Evolutionary conservation across 2,797 vertebrate genomes (phyloP), one percentile per base, ranked within the genome.

Genomic region (Momotus momota): DNA sequence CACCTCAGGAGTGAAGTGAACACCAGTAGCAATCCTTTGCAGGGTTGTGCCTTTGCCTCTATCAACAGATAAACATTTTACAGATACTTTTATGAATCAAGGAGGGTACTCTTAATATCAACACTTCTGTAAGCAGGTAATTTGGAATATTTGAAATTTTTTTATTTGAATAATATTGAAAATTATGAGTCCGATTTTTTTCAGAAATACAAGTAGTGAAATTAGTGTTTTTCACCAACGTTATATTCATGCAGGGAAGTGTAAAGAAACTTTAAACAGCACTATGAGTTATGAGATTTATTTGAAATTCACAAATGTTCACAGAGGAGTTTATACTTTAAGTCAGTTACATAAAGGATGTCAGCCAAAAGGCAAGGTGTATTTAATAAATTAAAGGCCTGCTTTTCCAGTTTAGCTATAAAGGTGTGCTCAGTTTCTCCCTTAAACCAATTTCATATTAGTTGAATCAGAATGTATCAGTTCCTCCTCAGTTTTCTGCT

Each of bases 371-470:
- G 52, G 15, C 31, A 71, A 83, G 25, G 9, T 64, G 18, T 38
- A 21, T 11, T 38, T 65, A 75, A 41, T 38, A 88, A 88, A 65
- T 71, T 29, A 66, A 82, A 92, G 20, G 8, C 12, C 67, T 74
- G 4, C 7, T 91, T 70, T 84, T 60, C 52, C 48, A 45, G 4
- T 60, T 82, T 43, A 66, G 33, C 20, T 75, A 25, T 71, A 41
- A 84, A 79, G 20, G 9, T 6, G 19, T 33, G 14, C 8, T 52
- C 14, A 2, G 6, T 49, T 94, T 81, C 49, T 74, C 18, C 14
- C 20, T 88, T 57, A 74, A 7, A 5, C 18, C 0, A 4, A 2
- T 35, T 88, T 81, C 0, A 0, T 45, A 35, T 57, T 23, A 45
- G 12, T 11, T 67, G 41, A 48, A 14, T 43, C 18, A 74, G 73